phyloP scores from a whole-genome alignment of 2,888 invertebrate species.

The Cetonia aurata region DNA sequence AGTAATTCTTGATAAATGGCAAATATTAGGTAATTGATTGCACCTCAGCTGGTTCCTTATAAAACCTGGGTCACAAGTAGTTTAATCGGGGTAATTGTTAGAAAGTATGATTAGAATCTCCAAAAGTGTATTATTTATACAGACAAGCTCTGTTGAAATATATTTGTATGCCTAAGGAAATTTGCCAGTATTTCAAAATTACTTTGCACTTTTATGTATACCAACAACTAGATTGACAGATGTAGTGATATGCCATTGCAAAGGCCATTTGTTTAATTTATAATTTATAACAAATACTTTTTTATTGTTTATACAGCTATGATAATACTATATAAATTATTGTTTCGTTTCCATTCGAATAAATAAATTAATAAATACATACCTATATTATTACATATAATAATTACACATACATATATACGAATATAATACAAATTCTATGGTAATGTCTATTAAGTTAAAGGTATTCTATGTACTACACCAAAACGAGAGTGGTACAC shows the following conservation, averaged over 20 bases:
- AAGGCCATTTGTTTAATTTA: slow-evolving; percentile 58
- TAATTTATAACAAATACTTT: slow-evolving; percentile 48
- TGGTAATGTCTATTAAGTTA: too few species aligned
- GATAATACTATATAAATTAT: slow-evolving; percentile 47
- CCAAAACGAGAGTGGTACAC: too few species aligned
- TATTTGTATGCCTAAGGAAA: too few species aligned
- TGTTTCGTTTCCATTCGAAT: slow-evolving; percentile 28
- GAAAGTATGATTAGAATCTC: not conserved
- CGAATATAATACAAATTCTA: too few species aligned
- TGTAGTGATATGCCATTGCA: slow-evolving; percentile 61
- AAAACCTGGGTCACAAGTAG: not conserved
- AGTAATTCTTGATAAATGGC: slow-evolving; percentile 9
- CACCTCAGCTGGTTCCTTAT: not conserved
- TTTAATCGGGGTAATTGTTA: not conserved
- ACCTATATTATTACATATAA: too few species aligned
- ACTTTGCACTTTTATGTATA: slow-evolving; percentile 37
- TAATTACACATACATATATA: too few species aligned
- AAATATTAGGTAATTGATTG: slow-evolving; percentile 10
- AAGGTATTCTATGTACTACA: too few species aligned
- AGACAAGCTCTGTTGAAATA: too few species aligned
- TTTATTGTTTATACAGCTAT: slow-evolving; percentile 65
- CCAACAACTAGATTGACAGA: slow-evolving; percentile 60
- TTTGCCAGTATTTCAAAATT: slow-evolving; percentile 16
- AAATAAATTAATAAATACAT: slow-evolving; percentile 16
- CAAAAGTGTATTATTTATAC: too few species aligned